phyloP scores from a whole-genome alignment of 2,888 invertebrate genomes.

The Adineta ricciae region DNA sequence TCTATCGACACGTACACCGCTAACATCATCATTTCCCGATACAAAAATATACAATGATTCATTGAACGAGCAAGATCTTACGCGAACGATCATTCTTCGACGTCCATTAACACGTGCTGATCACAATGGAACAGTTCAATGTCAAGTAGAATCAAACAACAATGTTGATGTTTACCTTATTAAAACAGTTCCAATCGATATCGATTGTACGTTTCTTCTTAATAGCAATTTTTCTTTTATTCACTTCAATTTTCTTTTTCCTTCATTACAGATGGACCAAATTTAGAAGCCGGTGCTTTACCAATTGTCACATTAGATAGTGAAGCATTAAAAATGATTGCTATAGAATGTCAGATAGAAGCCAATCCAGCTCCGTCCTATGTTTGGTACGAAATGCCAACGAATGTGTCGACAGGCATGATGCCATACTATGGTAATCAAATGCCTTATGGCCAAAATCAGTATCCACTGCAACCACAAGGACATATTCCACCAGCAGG shows the following conservation, averaged over 20 bases:
- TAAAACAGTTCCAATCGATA: not conserved
- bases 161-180: not conserved
- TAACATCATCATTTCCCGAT: not conserved
- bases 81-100: not conserved
- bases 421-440: not conserved
- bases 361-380: not conserved
- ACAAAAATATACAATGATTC: not conserved
- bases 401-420: not conserved
- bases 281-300: not conserved
- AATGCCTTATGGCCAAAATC: not conserved
- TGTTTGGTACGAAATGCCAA: conserved; percentile 8
- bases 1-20: not conserved
- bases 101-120: conserved; percentile 12
- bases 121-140: not conserved
- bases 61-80: not conserved
- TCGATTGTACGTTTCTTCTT: not conserved
- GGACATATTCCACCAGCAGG: not conserved
- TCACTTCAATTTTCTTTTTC: not conserved
- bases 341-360: conserved; percentile 4
- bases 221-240: not conserved
- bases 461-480: not conserved
- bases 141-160: not conserved
- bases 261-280: not conserved
- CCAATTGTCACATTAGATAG: not conserved
- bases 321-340: not conserved